phyloP scores from a whole-genome alignment of 2,113 vertebrate genomes.

The Micronisus gabar region DNA sequence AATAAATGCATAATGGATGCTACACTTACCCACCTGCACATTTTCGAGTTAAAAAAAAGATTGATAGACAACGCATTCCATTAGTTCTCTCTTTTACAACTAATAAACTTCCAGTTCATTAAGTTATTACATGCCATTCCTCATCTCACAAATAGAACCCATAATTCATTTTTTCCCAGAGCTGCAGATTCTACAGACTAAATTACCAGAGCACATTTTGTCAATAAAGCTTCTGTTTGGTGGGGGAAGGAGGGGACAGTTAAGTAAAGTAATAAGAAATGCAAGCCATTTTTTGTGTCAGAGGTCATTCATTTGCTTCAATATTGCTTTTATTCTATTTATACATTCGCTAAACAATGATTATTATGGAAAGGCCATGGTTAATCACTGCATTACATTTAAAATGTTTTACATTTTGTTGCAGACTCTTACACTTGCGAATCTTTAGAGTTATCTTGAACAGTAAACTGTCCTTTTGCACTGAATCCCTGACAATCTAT shows the following conservation, averaged over 20 bases:
- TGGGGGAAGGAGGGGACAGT: neutral
- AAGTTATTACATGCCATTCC: slow-evolving; percentile 50
- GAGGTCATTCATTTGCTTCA: slow-evolving; percentile 50
- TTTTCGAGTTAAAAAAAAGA: neutral
- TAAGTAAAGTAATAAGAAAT: slow-evolving; percentile 56
- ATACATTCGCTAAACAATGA: neutral
- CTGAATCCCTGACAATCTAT: neutral
- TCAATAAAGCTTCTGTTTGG: slow-evolving; percentile 56
- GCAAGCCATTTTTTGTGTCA: slow-evolving; percentile 10
- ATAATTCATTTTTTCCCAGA: slow-evolving; percentile 57
- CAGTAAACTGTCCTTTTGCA: neutral
- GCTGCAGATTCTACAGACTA: slow-evolving; percentile 42
- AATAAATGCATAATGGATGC: slow-evolving; percentile 4
- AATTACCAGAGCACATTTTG: slow-evolving; percentile 52
- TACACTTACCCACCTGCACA: neutral
- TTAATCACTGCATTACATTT: neutral
- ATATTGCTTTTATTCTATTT: slow-evolving; percentile 56
- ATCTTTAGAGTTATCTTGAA: neutral
- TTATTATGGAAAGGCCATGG: neutral
- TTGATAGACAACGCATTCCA: neutral
- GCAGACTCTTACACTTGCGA: neutral
- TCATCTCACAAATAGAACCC: slow-evolving; percentile 41
- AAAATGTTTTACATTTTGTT: neutral
- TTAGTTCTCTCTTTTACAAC: slow-evolving; percentile 33
- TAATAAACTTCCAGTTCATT: slow-evolving; percentile 59